Evolutionary conservation across 1,140 invertebrate species (phyloP).

Genomic region (Agrypnia vestita): DNA sequence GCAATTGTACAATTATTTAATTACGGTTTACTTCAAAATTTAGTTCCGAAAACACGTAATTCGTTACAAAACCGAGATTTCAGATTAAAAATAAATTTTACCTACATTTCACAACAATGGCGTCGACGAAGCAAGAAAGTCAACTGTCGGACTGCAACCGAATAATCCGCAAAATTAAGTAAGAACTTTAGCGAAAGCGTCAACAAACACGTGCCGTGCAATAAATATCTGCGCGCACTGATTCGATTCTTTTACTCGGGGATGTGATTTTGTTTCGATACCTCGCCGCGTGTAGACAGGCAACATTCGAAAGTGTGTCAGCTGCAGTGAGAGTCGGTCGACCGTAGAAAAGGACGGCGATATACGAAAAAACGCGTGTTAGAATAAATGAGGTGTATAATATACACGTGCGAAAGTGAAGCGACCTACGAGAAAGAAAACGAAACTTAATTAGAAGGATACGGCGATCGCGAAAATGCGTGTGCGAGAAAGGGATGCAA

Average conservation of each 20-base stretch:
- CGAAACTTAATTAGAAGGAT: constrained; percentile 13
- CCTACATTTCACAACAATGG: constrained; percentile 33
- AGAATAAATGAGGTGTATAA: constrained; percentile 11
- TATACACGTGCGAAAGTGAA: constrained; percentile 27
- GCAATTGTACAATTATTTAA: constrained; percentile 26
- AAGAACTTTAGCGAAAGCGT: neutral
- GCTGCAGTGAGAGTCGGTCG: constrained; percentile 46
- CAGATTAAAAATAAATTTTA: constrained; percentile 31
- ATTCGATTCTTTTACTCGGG: neutral
- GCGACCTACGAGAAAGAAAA: constrained; percentile 32
- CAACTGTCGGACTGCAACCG: neutral
- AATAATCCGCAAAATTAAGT: neutral
- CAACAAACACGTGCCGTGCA: neutral
- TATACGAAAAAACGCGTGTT: neutral
- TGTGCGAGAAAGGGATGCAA: neutral
- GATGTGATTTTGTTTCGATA: neutral
- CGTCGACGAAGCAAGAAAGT: constrained; percentile 28
- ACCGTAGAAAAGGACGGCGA: constrained; percentile 2
- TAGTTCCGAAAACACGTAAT: constrained; percentile 30
- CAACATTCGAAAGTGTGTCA: constrained; percentile 50
- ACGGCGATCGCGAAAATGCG: constrained; percentile 1
- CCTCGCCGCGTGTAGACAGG: neutral
- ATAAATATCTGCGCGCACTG: neutral
- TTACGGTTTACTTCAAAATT: constrained; percentile 11
- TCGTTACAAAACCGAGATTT: constrained; percentile 28